Base-by-base conservation (phyloP, 1,140 invertebrate species). In the Macrobrachium nipponense region DNA sequence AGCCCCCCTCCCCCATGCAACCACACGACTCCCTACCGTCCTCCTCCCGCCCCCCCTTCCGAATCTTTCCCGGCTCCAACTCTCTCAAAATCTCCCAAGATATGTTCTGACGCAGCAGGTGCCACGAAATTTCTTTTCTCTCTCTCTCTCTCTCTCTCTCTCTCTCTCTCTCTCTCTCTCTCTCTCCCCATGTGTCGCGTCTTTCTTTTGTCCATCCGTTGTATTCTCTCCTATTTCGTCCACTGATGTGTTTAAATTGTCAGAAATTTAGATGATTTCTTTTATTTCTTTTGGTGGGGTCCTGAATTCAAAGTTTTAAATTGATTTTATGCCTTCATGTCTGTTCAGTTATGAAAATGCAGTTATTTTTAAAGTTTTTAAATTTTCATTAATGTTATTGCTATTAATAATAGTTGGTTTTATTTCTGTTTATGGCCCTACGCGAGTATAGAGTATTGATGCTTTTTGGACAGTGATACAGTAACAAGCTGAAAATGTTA, bases 71-170 rank as follows among this genome's bases (percentile, higher is more conserved):
- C 18, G 59, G 59, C 51, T 58, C 73, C 73, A 36, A 76, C 59
- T 76, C 51, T 58, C 43, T 58, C 44, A 76, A 76, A 76, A 76
- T 58, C 59, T 76, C 36, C 18, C 44, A 44, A 20, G 27, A 76
- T 76, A 44, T 44, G 59, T 44, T 18, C 51, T n/a, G 73, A 20
- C 59, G 18, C 36, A 18, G 11, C 43, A n/a, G 73, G 36, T 76
- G 73, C 73, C 73, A 44, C 59, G 44, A 14, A 20, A n/a, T 76
- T 75, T 51, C 59, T 36, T 5, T 10, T 75, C 73, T 18, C 23
- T 73, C 44, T 44, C 27, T 27, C 23, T 44, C 17, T 73, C 70
- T 27, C 23, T 27, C 70, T 44, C 70, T 18, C 23, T 73, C 44
- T 27, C 70, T 73, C 70, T 73, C 23, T 44, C 15, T 17, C 23